These are phyloP conservation scores for Pardosa pseudoannulata DNA, from an alignment of 2,888 invertebrate species.

Conservation along the genomic window DNA sequence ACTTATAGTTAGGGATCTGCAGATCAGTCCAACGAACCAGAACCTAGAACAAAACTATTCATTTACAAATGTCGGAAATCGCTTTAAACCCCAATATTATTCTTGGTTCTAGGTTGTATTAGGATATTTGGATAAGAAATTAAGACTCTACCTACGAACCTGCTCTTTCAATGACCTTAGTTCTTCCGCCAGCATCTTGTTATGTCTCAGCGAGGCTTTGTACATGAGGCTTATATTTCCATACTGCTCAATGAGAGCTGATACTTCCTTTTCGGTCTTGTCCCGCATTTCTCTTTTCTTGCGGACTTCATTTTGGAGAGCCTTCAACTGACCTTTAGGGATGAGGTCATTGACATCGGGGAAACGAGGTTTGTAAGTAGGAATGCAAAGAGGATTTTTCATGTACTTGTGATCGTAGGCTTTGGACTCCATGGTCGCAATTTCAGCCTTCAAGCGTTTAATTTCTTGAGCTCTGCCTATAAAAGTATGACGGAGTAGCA, in stretches of 20 bases:
- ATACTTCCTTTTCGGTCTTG: constrained; percentile 4
- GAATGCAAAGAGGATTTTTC: constrained; percentile 37
- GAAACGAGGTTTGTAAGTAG: constrained; percentile 39
- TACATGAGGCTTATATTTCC: constrained; percentile 39
- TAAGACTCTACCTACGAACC: no score
- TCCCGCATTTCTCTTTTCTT: constrained; percentile 7
- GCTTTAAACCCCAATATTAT: no score
- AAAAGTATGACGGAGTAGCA: no score
- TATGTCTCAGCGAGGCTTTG: constrained; percentile 41
- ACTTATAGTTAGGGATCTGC: no score
- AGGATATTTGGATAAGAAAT: no score
- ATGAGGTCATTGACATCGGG: constrained; percentile 32
- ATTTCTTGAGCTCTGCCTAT: constrained; percentile 43
- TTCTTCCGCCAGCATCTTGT: constrained; percentile 47
- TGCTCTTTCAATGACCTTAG: constrained; percentile 36
- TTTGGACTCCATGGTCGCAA: constrained; percentile 37
- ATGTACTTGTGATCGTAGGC: constrained; percentile 46
- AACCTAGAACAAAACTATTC: no score
- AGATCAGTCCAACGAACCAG: no score
- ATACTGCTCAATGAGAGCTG: constrained; percentile 36
- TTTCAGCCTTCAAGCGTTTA: constrained; percentile 31
- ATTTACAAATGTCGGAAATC: no score
- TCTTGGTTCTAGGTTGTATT: no score
- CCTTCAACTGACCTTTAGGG: constrained; percentile 20
- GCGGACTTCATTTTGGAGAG: constrained; percentile 18